Percentiles rank a stretch among this genome's conserved stretches.
These are phyloP conservation scores for Cossypha caffra DNA, from an alignment of 2,797 vertebrate genomes.

Conservation along the genomic window DNA sequence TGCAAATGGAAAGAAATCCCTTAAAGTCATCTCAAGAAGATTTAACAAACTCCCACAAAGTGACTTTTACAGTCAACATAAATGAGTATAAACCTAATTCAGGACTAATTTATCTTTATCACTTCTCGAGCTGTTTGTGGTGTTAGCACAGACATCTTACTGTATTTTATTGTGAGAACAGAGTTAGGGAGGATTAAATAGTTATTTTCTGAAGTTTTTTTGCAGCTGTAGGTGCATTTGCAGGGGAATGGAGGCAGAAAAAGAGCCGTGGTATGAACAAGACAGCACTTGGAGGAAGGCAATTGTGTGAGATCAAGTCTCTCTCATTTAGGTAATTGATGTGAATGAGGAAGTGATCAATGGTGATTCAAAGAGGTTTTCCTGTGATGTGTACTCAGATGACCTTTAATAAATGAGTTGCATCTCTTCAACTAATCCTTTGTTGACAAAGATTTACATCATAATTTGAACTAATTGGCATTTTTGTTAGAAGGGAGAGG, in stretches of 20 bases:
- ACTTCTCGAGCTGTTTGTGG: not conserved
- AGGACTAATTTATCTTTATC: not conserved
- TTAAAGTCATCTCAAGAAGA: not conserved
- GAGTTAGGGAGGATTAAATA: not conserved
- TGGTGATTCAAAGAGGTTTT: not conserved
- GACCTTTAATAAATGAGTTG: not conserved
- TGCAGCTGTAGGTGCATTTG: not conserved
- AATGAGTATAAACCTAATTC: not conserved
- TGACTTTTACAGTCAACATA: not conserved
- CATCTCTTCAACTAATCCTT: not conserved
- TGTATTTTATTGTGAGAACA: not conserved
- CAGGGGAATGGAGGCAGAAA: not conserved
- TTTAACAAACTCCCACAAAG: not conserved
- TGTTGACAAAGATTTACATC: not conserved
- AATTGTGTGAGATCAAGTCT: not conserved
- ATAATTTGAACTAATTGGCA: constrained; percentile 17
- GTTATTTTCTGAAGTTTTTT: not conserved
- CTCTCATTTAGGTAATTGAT: not conserved
- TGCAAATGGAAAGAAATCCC: not conserved
- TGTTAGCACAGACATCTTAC: not conserved
- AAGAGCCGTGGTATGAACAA: not conserved
- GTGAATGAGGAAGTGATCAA: not conserved
- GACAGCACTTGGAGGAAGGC: not conserved
- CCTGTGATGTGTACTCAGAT: not conserved
- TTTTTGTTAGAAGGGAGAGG: not conserved